phyloP scores from a whole-genome alignment of 2,888 invertebrate species.

The Andrena bucephala region DNA sequence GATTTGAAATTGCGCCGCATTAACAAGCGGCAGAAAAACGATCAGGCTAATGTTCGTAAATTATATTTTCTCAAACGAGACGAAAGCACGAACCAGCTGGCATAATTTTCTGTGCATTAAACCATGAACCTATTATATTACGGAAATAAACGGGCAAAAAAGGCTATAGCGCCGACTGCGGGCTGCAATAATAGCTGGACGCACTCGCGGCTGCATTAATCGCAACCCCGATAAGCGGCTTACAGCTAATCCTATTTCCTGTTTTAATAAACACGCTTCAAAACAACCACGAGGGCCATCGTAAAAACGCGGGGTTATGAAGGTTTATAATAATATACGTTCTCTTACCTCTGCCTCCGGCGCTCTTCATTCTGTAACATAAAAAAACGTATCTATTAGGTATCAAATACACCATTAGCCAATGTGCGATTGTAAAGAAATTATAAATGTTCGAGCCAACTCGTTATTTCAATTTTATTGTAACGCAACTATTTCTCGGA shows the following conservation, averaged over 20 bases:
- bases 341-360: constrained; percentile 82
- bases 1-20: constrained; percentile 1
- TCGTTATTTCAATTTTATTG: too few relatives aligned
- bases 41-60: not conserved
- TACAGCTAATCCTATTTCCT: constrained; percentile 33
- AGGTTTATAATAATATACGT: constrained; percentile 23
- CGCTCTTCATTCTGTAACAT: constrained; percentile 82
- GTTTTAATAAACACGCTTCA: constrained; percentile 18
- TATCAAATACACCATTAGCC: not conserved
- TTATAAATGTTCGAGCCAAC: not conserved
- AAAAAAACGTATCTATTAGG: constrained; percentile 26
- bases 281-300: constrained; percentile 11
- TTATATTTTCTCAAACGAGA: not conserved
- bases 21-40: not conserved
- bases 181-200: not conserved
- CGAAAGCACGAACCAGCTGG: not conserved
- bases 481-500: too few relatives aligned
- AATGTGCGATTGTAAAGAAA: not conserved
- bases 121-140: constrained; percentile 3
- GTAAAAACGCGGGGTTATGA: constrained; percentile 3
- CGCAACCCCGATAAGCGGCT: constrained; percentile 35
- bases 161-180: not conserved
- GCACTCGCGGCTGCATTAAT: constrained; percentile 18
- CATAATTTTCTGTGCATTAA: constrained; percentile 7
- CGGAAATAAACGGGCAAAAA: constrained; percentile 6